Conservation (phyloP, 2,888 invertebrate genomes). For the Callimorpha dominula region DNA sequence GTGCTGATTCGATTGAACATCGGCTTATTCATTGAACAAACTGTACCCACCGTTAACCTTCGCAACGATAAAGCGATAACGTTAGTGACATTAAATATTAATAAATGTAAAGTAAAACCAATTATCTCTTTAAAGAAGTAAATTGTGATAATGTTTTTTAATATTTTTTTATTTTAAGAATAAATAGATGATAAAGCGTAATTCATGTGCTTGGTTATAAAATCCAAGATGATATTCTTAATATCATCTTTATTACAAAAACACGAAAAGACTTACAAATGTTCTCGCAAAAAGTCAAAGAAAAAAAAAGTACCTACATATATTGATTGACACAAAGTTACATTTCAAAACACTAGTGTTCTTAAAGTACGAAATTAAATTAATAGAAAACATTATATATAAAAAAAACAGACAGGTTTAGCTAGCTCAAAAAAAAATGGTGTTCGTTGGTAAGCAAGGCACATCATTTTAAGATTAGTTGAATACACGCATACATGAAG, state of each 20-base stretch:
- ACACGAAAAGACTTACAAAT: neutral
- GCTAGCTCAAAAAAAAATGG: neutral
- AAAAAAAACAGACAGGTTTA: neutral
- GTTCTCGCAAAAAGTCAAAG: neutral
- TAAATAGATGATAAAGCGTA: neutral
- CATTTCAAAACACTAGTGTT: neutral
- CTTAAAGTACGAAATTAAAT: neutral
- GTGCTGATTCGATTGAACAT: neutral
- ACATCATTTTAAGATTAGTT: neutral
- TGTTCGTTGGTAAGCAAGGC: neutral
- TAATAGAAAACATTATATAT: neutral
- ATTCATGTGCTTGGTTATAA: neutral
- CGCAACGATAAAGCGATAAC: neutral
- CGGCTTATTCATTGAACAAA: neutral
- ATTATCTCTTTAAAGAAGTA: neutral
- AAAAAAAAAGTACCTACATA: no score
- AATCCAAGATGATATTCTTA: neutral
- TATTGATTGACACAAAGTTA: neutral
- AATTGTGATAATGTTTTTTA: neutral
- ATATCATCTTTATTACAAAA: neutral
- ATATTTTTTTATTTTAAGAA: neutral
- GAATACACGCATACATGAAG: neutral
- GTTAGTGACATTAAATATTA: neutral
- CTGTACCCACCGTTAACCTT: neutral
- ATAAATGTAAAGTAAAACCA: neutral